Conservation (phyloP, 1,140 invertebrate genomes). For the Drosophila watanabei region DNA sequence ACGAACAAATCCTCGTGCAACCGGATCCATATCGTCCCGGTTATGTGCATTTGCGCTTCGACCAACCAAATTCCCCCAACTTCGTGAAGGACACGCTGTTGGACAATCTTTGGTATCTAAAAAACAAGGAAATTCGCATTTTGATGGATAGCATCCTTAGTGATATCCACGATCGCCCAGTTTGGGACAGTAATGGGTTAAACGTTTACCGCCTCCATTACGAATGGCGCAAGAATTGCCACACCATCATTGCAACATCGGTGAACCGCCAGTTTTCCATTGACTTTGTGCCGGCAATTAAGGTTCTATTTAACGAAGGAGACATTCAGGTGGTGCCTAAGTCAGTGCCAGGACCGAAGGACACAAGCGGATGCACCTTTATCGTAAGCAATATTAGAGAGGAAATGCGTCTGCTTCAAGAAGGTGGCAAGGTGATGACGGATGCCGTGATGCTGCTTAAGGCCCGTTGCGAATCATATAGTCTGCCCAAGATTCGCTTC, state of each 20-base stretch:
- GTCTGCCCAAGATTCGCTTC: conserved; percentile 38
- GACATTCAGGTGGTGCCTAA: conserved; percentile 48
- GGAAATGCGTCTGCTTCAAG: conserved; percentile 18
- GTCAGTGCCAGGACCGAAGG: background rate
- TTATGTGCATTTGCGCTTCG: conserved; percentile 51
- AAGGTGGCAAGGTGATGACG: conserved; percentile 12
- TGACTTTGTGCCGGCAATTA: conserved; percentile 65
- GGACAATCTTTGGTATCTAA: conserved; percentile 22
- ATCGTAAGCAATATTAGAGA: conserved; percentile 18
- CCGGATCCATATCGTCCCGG: conserved; percentile 46
- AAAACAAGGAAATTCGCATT: conserved; percentile 14
- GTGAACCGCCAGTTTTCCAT: conserved; percentile 23
- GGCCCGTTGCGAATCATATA: conserved; percentile 41
- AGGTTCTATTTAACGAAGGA: conserved; percentile 8
- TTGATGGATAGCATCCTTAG: conserved; percentile 48
- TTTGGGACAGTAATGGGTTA: background rate
- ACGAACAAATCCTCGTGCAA: conserved; percentile 21
- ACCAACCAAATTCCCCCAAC: background rate
- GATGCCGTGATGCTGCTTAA: conserved; percentile 50
- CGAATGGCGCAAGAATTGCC: conserved; percentile 7
- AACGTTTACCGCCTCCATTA: conserved; percentile 35
- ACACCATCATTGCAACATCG: conserved; percentile 49
- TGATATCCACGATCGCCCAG: background rate
- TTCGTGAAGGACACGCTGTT: conserved; percentile 11
- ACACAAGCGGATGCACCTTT: conserved; percentile 45